phyloP scores from a whole-genome alignment of 2,113 vertebrate genomes.

The Lonchura striata region DNA sequence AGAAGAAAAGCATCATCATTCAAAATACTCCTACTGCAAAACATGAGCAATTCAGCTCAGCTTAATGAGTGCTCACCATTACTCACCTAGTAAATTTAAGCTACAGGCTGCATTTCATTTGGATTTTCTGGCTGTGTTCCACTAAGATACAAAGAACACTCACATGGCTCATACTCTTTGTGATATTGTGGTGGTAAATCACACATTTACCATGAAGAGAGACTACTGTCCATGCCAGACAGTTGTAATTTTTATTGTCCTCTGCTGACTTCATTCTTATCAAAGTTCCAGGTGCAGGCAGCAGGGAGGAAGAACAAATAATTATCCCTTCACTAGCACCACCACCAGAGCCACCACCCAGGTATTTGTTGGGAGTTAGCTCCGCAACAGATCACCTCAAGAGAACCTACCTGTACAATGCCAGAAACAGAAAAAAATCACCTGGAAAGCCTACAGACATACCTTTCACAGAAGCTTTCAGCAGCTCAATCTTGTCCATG shows the following conservation, averaged over 20 bases:
- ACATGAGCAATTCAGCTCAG: not conserved
- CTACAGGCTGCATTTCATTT: not conserved
- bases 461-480: constrained; percentile 85
- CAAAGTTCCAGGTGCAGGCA: not conserved
- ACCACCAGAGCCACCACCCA: not conserved
- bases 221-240: not conserved
- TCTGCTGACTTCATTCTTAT: not conserved
- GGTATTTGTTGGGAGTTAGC: not conserved
- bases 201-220: not conserved
- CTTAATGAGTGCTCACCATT: not conserved
- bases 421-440: not conserved
- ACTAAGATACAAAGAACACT: not conserved
- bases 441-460: not conserved
- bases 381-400: not conserved
- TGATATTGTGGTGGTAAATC: not conserved
- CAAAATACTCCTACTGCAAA: not conserved
- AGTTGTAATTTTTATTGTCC: not conserved
- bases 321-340: not conserved
- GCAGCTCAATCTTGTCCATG: constrained; percentile 75
- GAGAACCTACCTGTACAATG: not conserved
- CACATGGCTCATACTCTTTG: not conserved
- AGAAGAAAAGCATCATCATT: not conserved
- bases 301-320: not conserved
- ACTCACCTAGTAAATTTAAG: not conserved
- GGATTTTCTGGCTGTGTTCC: not conserved